Percentiles rank a stretch among this genome's conserved stretches.
Evolutionary conservation across 2,888 invertebrate species (phyloP).

Genomic region (Eugnorisma glareosa): DNA sequence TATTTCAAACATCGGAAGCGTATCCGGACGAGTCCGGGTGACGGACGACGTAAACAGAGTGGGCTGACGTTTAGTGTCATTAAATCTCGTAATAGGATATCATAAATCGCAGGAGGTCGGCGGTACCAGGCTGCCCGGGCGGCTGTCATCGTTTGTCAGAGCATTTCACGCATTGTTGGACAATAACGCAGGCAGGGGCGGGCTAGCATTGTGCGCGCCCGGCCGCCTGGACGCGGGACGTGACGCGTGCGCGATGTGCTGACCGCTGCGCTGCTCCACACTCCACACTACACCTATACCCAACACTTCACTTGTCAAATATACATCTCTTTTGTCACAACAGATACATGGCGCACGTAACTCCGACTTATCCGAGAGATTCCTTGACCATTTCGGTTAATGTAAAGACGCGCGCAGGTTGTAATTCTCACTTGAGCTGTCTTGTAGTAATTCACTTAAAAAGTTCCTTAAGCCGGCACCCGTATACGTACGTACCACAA

Average conservation of each 20-base stretch:
- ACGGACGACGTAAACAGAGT: slow-evolving; percentile 82
- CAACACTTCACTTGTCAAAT: slow-evolving; percentile 61
- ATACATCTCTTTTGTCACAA: slow-evolving; percentile 62
- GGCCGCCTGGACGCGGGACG: slow-evolving; percentile 78
- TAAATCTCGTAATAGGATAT: slow-evolving; percentile 90
- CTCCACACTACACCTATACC: slow-evolving; percentile 53
- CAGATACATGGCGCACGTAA: slow-evolving; percentile 54
- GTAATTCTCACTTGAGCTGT: slow-evolving; percentile 79
- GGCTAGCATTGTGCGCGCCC: slow-evolving; percentile 81
- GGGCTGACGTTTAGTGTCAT: slow-evolving; percentile 88
- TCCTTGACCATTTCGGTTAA: slow-evolving; percentile 49
- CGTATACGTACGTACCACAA: slow-evolving; percentile 73
- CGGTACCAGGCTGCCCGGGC: slow-evolving; percentile 83
- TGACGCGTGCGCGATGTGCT: slow-evolving; percentile 74
- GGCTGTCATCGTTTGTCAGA: slow-evolving; percentile 91
- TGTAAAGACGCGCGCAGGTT: slow-evolving; percentile 58
- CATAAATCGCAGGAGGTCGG: slow-evolving; percentile 90
- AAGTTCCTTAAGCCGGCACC: slow-evolving; percentile 72
- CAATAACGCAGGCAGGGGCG: slow-evolving; percentile 87
- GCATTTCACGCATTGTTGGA: slow-evolving; percentile 91
- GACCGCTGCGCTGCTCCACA: slow-evolving; percentile 61
- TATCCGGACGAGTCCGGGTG: slow-evolving; percentile 74
- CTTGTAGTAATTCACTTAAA: slow-evolving; percentile 70
- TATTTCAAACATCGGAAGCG: slow-evolving; percentile 76
- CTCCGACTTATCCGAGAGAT: slow-evolving; percentile 60